These are phyloP conservation scores for Netelia fuscicornis DNA, from an alignment of 2,888 invertebrate species.

Conservation along the genomic window DNA sequence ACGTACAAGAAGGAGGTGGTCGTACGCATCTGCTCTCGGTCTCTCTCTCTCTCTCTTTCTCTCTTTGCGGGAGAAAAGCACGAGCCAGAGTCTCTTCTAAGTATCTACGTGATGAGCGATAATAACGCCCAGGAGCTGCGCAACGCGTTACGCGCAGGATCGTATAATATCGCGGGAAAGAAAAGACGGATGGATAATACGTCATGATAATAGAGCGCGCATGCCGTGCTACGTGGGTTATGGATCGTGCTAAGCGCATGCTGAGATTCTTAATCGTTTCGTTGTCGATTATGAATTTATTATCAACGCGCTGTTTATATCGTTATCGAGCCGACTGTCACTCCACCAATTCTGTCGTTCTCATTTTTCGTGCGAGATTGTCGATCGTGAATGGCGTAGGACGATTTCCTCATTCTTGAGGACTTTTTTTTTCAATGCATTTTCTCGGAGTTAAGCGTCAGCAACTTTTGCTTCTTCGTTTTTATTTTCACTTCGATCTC, in stretches of 20 bases:
- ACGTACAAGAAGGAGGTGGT: conserved; percentile 61
- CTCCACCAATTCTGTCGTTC: conserved; percentile 26
- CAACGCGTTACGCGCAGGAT: conserved; percentile 55
- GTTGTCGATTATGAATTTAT: conserved; percentile 41
- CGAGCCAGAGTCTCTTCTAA: conserved; percentile 79
- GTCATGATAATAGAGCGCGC: conserved; percentile 17
- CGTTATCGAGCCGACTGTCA: not conserved
- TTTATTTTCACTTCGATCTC: conserved; percentile 29
- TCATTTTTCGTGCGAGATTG: conserved; percentile 28
- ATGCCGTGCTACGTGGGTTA: not conserved
- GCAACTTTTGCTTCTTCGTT: conserved; percentile 69
- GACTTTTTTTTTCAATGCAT: conserved; percentile 37
- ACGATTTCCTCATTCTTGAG: conserved; percentile 63
- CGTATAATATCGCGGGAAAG: conserved; percentile 36
- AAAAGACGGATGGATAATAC: conserved; percentile 40
- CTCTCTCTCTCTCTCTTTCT: conserved; percentile 4
- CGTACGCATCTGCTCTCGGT: conserved; percentile 18
- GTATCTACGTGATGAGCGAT: conserved; percentile 84
- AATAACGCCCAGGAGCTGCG: conserved; percentile 78
- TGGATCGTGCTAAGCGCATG: not conserved
- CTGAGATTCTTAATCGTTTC: conserved; percentile 15
- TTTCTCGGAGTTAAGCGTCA: conserved; percentile 57
- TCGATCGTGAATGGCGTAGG: conserved; percentile 58
- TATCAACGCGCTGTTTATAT: conserved; percentile 5
- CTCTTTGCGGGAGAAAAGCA: conserved; percentile 76